Conservation (phyloP, 2,113 vertebrate genomes). For the Asarcornis scutulata region DNA sequence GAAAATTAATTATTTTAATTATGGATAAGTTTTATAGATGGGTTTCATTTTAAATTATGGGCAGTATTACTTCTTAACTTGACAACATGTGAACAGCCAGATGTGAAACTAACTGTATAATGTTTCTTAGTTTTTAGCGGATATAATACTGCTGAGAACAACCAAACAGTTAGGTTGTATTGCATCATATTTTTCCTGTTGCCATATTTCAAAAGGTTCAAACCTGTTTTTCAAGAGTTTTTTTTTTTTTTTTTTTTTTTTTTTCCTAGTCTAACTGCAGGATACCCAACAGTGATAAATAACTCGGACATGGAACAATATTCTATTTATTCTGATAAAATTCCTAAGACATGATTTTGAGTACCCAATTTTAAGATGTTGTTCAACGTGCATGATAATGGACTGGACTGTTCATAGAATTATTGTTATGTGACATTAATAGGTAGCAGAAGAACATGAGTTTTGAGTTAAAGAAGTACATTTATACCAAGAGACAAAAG, state of each 20-base stretch:
- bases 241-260: background rate
- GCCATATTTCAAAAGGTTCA: background rate
- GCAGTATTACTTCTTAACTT: background rate
- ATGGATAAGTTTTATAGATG: background rate
- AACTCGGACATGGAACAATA: background rate
- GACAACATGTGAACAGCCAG: background rate
- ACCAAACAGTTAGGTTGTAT: background rate
- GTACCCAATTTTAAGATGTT: accelerated
- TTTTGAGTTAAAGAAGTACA: background rate
- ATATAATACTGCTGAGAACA: background rate
- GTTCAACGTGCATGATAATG: background rate
- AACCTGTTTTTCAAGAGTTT: background rate
- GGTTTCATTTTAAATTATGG: background rate
- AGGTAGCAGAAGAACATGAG: background rate
- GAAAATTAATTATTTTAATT: conserved; percentile 1
- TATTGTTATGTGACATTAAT: background rate
- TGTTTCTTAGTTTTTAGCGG: background rate
- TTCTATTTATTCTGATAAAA: background rate
- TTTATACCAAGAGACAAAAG: background rate
- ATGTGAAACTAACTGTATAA: background rate
- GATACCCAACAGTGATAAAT: background rate
- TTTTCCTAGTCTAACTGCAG: background rate
- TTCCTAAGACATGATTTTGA: background rate
- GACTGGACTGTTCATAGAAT: background rate
- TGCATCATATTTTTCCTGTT: background rate